phyloP scores from a whole-genome alignment of 2,113 vertebrate genomes.

The Triplophysa dalaica region DNA sequence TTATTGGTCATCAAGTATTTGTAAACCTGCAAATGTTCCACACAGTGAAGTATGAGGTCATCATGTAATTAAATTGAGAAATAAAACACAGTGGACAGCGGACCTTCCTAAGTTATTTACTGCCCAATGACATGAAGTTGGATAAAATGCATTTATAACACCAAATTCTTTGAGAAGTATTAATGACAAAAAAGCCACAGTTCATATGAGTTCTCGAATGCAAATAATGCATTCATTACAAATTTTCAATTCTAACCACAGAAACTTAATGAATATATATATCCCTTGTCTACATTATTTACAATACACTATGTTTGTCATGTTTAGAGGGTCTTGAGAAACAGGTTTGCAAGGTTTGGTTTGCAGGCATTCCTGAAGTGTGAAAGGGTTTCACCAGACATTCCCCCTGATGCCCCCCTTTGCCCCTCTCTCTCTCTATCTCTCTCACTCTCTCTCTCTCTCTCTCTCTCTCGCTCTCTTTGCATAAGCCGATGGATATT shows the following conservation, averaged over 20 bases:
- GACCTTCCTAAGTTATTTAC: too few species aligned
- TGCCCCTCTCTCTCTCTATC: neutral
- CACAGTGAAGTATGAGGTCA: too few species aligned
- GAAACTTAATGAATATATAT: neutral
- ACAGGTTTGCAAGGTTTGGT: conserved; percentile 17
- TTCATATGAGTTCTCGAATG: neutral
- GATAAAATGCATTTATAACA: too few species aligned
- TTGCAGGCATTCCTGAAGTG: conserved; percentile 9
- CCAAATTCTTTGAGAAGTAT: neutral
- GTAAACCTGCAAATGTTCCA: too few species aligned
- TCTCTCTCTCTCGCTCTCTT: neutral
- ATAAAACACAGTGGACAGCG: too few species aligned
- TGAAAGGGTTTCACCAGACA: neutral
- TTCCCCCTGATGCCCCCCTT: neutral
- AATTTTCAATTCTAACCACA: neutral
- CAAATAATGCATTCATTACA: neutral
- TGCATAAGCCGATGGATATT: conserved; percentile 12
- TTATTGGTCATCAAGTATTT: too few species aligned
- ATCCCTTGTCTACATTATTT: neutral
- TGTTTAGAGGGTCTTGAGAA: conserved; percentile 10
- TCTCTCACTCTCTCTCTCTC: neutral
- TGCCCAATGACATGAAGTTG: too few species aligned
- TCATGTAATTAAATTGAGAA: too few species aligned
- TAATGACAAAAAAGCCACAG: neutral
- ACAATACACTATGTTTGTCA: neutral